These are phyloP conservation scores for Pluvialis apricaria DNA, from an alignment of 2,113 vertebrate species.

Conservation along the genomic window DNA sequence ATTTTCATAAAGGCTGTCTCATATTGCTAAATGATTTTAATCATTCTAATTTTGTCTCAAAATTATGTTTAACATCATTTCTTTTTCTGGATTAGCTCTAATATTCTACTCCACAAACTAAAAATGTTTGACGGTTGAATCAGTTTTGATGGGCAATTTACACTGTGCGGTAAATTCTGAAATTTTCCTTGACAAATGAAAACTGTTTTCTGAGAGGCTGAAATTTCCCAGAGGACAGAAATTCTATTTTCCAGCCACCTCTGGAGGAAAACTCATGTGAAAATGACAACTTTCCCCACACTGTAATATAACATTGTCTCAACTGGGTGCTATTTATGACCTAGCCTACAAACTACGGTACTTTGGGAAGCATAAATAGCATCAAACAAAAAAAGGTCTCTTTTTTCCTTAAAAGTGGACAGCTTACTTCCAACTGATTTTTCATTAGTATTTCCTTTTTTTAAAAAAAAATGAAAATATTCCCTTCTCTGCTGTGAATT, in stretches of 20 bases:
- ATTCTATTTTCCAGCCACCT: slow-evolving; percentile 2
- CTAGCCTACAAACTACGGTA: background rate
- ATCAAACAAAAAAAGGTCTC: background rate
- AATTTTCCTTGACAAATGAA: slow-evolving; percentile 19
- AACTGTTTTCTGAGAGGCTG: background rate
- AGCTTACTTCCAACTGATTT: background rate
- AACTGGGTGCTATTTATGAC: background rate
- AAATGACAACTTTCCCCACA: background rate
- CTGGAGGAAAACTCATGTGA: slow-evolving; percentile 17
- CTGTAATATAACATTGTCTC: background rate
- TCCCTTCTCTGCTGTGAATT: background rate
- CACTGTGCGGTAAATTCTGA: background rate
- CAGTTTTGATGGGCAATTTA: background rate
- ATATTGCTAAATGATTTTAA: background rate
- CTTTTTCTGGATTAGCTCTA: background rate
- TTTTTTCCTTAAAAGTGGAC: background rate
- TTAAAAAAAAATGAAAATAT: background rate
- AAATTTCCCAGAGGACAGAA: slow-evolving; percentile 42
- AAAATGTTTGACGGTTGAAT: background rate
- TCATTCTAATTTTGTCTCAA: background rate
- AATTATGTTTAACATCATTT: background rate
- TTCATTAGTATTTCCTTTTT: background rate
- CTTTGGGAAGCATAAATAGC: background rate
- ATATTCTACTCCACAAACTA: background rate
- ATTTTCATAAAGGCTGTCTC: background rate